phyloP scores from a whole-genome alignment of 2,888 invertebrate genomes.

The Allygus modestus region DNA sequence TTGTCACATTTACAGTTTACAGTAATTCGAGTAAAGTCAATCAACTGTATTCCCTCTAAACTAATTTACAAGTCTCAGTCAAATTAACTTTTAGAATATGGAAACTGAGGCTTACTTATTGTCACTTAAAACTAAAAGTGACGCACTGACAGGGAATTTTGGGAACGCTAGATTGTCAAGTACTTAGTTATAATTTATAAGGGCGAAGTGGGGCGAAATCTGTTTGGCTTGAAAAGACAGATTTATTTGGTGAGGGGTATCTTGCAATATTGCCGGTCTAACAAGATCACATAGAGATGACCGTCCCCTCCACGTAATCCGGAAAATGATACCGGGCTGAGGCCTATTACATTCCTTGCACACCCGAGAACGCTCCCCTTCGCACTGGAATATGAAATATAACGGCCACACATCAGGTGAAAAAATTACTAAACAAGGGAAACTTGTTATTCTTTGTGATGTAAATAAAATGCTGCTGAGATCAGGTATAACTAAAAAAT shows the following conservation, averaged over 20 bases:
- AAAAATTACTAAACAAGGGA: too few relatives aligned
- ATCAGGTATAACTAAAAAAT: too few relatives aligned
- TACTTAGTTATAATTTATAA: constrained; percentile 17
- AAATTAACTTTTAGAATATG: too few relatives aligned
- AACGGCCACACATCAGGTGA: background rate
- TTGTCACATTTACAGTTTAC: too few relatives aligned
- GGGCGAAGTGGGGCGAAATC: constrained; percentile 16
- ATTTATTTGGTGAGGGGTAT: constrained; percentile 30
- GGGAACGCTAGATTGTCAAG: background rate
- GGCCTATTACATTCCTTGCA: constrained; percentile 26
- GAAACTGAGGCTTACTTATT: too few relatives aligned
- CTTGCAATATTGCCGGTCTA: constrained; percentile 14
- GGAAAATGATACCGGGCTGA: constrained; percentile 10
- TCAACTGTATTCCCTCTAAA: too few relatives aligned
- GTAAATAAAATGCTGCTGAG: too few relatives aligned
- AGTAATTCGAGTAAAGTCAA: too few relatives aligned
- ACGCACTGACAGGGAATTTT: background rate
- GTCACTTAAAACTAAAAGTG: background rate
- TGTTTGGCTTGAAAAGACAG: constrained; percentile 37
- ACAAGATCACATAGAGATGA: constrained; percentile 29
- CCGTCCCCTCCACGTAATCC: constrained; percentile 23
- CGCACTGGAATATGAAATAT: background rate
- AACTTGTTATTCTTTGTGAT: too few relatives aligned
- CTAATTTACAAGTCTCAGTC: too few relatives aligned
- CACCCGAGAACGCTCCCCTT: background rate